phyloP scores from a whole-genome alignment of 1,140 invertebrate species.

The Telenomus remus region DNA sequence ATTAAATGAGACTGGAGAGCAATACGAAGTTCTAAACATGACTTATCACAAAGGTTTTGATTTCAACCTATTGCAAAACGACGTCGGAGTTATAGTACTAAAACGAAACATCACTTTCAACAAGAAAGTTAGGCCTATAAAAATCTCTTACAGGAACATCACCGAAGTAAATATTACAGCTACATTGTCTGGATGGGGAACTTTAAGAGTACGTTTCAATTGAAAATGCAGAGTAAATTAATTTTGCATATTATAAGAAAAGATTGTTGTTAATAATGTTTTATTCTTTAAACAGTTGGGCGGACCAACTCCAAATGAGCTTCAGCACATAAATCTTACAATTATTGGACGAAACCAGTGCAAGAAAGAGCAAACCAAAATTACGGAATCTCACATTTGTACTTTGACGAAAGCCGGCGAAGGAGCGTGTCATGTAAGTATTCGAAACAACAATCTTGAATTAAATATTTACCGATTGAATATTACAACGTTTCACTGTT shows the following conservation, averaged over 20 bases:
- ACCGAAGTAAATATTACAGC: slow-evolving; percentile 43
- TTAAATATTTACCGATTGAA: no score
- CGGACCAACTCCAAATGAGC: not conserved
- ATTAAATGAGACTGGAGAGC: slow-evolving; percentile 41
- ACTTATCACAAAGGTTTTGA: slow-evolving; percentile 67
- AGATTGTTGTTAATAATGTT: not conserved
- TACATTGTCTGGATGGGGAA: slow-evolving; percentile 74
- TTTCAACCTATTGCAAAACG: slow-evolving; percentile 62
- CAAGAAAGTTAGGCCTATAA: slow-evolving; percentile 62
- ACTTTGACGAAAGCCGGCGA: not conserved
- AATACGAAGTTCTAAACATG: slow-evolving; percentile 60
- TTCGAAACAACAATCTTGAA: no score
- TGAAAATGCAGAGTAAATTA: not conserved
- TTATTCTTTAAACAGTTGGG: not conserved
- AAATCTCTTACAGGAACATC: slow-evolving; percentile 48
- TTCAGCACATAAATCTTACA: slow-evolving; percentile 2
- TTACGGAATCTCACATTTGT: slow-evolving; percentile 2
- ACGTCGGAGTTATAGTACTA: slow-evolving; percentile 74
- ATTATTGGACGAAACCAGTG: not conserved
- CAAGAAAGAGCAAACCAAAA: not conserved
- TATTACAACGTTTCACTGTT: no score
- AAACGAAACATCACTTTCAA: slow-evolving; percentile 59
- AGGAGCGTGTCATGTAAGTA: slow-evolving; percentile 1
- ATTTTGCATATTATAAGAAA: not conserved
- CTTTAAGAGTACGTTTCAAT: slow-evolving; percentile 12